Evolutionary conservation across 2,797 vertebrate species (phyloP).

Genomic region (Lutjanus campechanus): DNA sequence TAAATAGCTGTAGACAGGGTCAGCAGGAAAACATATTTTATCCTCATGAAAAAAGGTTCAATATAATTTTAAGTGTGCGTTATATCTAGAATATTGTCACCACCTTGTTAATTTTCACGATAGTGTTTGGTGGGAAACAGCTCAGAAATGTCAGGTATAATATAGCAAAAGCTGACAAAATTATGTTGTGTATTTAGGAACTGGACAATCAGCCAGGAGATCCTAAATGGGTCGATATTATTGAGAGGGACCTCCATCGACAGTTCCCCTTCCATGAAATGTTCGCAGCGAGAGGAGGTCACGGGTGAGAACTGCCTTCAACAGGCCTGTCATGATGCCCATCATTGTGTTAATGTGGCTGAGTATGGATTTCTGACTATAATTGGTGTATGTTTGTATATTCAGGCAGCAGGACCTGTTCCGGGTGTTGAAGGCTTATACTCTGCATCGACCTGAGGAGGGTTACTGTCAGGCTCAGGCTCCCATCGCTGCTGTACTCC

Average conservation of each 20-base stretch:
- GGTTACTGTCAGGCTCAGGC: constrained; percentile 99
- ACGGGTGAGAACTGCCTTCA: constrained; percentile 85
- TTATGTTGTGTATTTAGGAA: constrained; percentile 82
- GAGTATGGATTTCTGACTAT: constrained; percentile 4
- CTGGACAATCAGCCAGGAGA: constrained; percentile 91
- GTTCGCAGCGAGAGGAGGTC: constrained; percentile 95
- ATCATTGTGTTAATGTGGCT: background rate
- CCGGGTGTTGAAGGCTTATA: constrained; percentile 96
- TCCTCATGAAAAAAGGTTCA: no score
- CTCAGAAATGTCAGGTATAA: background rate
- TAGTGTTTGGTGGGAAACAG: background rate
- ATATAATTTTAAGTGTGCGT: no score
- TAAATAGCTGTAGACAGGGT: no score
- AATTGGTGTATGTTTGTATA: background rate
- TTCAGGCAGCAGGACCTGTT: constrained; percentile 95
- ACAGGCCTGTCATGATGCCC: background rate
- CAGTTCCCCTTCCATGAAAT: constrained; percentile 99
- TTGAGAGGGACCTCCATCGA: constrained; percentile 96
- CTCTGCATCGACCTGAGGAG: constrained; percentile 93
- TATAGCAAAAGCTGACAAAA: background rate
- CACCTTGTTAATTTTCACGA: no score
- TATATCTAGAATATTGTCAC: no score
- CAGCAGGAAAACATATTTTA: no score
- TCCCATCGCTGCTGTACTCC: constrained; percentile 94
- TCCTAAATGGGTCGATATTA: constrained; percentile 95